These are phyloP conservation scores for Dasyornis broadbenti DNA, from an alignment of 2,113 vertebrate genomes.

Conservation along the genomic window DNA sequence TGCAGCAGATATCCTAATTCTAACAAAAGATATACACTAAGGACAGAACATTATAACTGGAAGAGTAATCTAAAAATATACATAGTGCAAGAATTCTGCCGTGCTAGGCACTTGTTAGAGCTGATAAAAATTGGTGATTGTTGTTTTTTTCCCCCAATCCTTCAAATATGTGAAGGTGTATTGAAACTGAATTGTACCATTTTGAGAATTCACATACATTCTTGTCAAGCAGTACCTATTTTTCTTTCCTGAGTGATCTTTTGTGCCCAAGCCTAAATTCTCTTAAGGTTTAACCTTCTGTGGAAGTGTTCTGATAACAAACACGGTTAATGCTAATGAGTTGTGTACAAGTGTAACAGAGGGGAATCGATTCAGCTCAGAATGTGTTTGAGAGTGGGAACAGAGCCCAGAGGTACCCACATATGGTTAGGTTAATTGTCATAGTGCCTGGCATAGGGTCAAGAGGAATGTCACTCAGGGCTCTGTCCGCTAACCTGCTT, in stretches of 20 bases:
- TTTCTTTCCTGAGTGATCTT: not conserved
- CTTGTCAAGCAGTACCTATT: not conserved
- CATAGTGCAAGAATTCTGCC: not conserved
- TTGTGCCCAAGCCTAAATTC: not conserved
- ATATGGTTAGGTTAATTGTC: not conserved
- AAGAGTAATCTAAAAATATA: conserved; percentile 42
- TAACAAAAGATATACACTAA: conserved; percentile 36
- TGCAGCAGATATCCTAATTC: conserved; percentile 55
- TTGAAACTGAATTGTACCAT: not conserved
- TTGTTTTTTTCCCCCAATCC: not conserved
- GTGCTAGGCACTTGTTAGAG: conserved; percentile 15
- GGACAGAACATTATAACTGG: conserved; percentile 11
- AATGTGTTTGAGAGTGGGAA: not conserved
- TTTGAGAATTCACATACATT: not conserved
- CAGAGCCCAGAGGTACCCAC: not conserved
- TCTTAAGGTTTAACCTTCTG: not conserved
- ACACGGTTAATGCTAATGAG: not conserved
- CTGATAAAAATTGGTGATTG: not conserved
- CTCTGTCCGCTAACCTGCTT: not conserved
- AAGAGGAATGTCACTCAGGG: not conserved
- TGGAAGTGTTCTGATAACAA: not conserved
- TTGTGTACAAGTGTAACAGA: not conserved
- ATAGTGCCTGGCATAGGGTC: not conserved
- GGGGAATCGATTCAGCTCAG: not conserved
- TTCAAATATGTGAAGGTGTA: not conserved